phyloP scores from a whole-genome alignment of 2,888 invertebrate genomes.

The Pocota personata region DNA sequence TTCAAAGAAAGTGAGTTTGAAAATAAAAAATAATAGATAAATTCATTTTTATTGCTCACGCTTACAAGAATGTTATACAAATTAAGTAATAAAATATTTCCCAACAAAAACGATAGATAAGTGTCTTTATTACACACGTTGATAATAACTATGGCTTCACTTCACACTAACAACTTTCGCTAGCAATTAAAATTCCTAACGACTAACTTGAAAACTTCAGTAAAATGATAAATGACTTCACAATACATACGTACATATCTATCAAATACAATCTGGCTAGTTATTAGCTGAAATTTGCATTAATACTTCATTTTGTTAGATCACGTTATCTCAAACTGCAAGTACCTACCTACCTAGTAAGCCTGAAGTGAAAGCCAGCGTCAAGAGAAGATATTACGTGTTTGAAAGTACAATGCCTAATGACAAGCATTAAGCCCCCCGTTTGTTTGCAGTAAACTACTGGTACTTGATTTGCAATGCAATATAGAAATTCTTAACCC shows the following conservation, averaged over 20 bases:
- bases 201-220: background rate
- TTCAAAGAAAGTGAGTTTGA: background rate
- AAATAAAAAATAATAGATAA: background rate
- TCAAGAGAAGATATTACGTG: background rate
- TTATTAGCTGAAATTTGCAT: constrained; percentile 18
- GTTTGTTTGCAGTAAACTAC: background rate
- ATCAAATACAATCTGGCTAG: constrained; percentile 2
- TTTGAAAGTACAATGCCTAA: background rate
- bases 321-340: background rate
- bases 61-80: background rate
- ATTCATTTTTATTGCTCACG: background rate
- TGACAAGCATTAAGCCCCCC: background rate
- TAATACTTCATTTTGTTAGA: background rate
- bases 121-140: background rate
- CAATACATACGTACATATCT: background rate
- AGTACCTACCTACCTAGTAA: background rate
- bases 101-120: background rate
- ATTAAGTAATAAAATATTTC: constrained; percentile 7
- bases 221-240: background rate
- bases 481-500: too few species aligned
- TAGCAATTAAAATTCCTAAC: constrained; percentile 6
- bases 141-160: background rate
- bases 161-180: constrained; percentile 8
- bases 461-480: background rate
- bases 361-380: constrained; percentile 13